Base-by-base conservation (phyloP, 2,113 vertebrate species). In the Malurus melanocephalus region DNA sequence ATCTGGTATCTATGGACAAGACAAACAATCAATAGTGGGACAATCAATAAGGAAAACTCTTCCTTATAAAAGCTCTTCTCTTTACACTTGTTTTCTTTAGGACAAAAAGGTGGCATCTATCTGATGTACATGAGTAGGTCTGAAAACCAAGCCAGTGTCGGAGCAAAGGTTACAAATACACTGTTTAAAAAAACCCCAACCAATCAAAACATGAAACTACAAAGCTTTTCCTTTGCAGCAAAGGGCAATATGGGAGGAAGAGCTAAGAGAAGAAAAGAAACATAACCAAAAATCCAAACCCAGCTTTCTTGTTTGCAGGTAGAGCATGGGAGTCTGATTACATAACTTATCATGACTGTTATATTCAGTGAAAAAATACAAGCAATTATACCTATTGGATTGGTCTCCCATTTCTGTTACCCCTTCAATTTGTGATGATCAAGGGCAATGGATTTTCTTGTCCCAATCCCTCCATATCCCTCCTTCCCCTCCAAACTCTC, bases 381-480 rank as follows among this genome's bases (percentile, higher is more conserved):
- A 79, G 20, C 28, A 71, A 16, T 71, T 30, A 4, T 22, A 51
- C 21, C 32, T 52, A 19, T 59, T 76, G 17, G 3, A 83, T 0
- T 71, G 10, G 24, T 56, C n/a, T 82, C 20, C 22, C 11, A 42
- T 64, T 74, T 74, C 59, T 64, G 10, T 59, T 62, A 75, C 7
- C 16, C 17, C 33, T 84, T 86, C 42, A 21, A 78, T 56, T 87
- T 78, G 9, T 22, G 4, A 83, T 48, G 17, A 49, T 42, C n/a
- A 22, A 7, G 10, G 13, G 5, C 51, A 83, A 73, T 11, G 10
- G 9, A 75, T 69, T 69, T 49, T 69, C 32, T 74, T 28, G 5
- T 45, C 14, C 19, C 8, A 18, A 55, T 14, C 1, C 4, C 3
- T 12, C 10, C 1, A 20, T 7, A 61, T 10, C 7, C 6, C 3